Evolutionary conservation across 2,797 vertebrate genomes (phyloP), one percentile per base, ranked within the genome.

Genomic region (Sciurus vulgaris): DNA sequence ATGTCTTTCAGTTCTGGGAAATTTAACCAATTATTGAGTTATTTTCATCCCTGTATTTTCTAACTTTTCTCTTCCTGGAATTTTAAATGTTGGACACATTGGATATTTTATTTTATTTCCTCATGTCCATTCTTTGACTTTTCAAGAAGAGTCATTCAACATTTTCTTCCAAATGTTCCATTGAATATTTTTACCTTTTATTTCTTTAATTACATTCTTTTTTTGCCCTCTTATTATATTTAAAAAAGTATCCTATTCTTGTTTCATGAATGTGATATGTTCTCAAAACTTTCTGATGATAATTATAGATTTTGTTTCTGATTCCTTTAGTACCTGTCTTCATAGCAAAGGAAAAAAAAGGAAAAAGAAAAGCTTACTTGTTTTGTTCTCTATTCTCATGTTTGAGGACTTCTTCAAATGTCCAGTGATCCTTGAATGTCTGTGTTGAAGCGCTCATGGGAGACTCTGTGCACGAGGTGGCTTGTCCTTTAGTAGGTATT

Each of bases 81-180:
- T 86, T 86, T 76, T 28, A 92, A 49, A 89, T 70, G 17, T 69
- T 86, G 22, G 33, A 38, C 14, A 93, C 8, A 73, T 61, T 82
- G 24, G 30, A 28, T 63, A 47, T 44, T 73, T 83, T 69, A 30
- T 30, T 86, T 67, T 73, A 65, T 47, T 41, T 5, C 20, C 3
- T 72, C 7, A 69, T n/a, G 35, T 38, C 56, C 24, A 41, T 95
- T 89, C 89, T 86, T 94, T 93, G 82, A 33, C 9, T 54, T 33
- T 69, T n/a, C 20, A 15, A 56, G 8, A 8, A 65, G 9, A 92
- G 10, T 56, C 63, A 35, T 8, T 88, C 54, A 88, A 35, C 9
- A 5, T 88, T 88, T 35, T 81, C n/a, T 88, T 96, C 72, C 22
- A 93, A 82, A 20, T 63, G 35, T 51, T 70, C n/a, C 70, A 47